phyloP scores from a whole-genome alignment of 2,113 vertebrate genomes.

The Aptenodytes forsteri region DNA sequence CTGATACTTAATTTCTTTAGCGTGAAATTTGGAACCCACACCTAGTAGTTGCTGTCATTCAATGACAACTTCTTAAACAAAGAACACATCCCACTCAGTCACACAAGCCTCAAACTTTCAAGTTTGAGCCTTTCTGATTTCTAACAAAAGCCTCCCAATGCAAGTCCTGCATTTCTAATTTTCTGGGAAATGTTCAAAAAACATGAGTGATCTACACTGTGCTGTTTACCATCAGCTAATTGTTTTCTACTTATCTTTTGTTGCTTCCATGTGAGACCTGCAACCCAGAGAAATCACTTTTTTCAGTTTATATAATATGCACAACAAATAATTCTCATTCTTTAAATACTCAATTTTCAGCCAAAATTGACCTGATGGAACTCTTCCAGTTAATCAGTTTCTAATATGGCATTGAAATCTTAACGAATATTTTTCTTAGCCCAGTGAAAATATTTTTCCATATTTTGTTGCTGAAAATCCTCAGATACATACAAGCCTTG shows the following conservation, averaged over 20 bases:
- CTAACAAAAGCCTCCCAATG: not conserved
- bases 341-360: not conserved
- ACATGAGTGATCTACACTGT: not conserved
- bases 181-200: not conserved
- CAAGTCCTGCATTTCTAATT: not conserved
- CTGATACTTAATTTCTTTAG: not conserved
- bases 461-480: not conserved
- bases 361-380: not conserved
- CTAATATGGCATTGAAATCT: not conserved
- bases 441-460: not conserved
- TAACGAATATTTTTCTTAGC: not conserved
- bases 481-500: not conserved
- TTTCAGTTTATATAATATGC: not conserved
- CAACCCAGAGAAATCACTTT: not conserved
- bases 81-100: not conserved
- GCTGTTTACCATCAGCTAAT: not conserved
- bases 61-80: not conserved
- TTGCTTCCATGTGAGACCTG: not conserved
- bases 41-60: not conserved
- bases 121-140: not conserved
- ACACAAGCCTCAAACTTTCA: not conserved
- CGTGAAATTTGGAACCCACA: not conserved
- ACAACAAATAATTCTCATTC: not conserved
- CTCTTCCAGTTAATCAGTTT: not conserved
- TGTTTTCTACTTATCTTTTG: not conserved